Percentiles rank a stretch among this genome's conserved stretches.
phyloP scores from a whole-genome alignment of 2,888 invertebrate species.

The Rhamnusium bicolor region DNA sequence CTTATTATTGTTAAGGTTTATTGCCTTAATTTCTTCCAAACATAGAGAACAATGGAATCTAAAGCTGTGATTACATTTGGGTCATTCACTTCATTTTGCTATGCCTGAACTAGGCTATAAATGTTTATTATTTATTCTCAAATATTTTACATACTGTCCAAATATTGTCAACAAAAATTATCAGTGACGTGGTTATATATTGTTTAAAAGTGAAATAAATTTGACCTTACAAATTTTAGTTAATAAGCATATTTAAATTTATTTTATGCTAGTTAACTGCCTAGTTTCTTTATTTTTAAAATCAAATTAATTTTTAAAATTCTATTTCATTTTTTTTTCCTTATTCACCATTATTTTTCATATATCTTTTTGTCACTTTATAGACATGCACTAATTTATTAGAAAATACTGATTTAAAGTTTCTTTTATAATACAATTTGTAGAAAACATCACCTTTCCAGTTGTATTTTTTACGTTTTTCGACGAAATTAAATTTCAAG shows the following conservation, averaged over 20 bases:
- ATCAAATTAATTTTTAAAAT: too few relatives aligned
- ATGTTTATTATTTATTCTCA: neutral
- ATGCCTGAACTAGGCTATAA: neutral
- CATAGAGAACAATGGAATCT: neutral
- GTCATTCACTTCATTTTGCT: slow-evolving; percentile 19
- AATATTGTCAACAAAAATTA: neutral
- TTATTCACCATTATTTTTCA: too few relatives aligned
- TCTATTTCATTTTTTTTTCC: too few relatives aligned
- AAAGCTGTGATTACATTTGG: slow-evolving; percentile 9
- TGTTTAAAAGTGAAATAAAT: slow-evolving; percentile 10
- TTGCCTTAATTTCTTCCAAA: slow-evolving; percentile 12
- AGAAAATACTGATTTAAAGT: too few relatives aligned
- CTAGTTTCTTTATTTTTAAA: too few relatives aligned
- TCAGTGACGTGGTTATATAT: slow-evolving; percentile 4
- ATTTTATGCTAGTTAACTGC: too few relatives aligned
- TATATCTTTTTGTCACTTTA: too few relatives aligned
- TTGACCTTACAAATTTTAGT: neutral
- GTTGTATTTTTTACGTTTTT: too few relatives aligned
- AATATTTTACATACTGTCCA: neutral
- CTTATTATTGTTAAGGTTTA: slow-evolving; percentile 1
- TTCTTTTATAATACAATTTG: too few relatives aligned
- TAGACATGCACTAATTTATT: too few relatives aligned
- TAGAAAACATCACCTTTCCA: too few relatives aligned
- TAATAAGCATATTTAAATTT: neutral
- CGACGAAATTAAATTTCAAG: too few relatives aligned